Evolutionary conservation across 1,140 invertebrate species (phyloP), one percentile per base, ranked within the genome.

Genomic region (Manduca sexta): DNA sequence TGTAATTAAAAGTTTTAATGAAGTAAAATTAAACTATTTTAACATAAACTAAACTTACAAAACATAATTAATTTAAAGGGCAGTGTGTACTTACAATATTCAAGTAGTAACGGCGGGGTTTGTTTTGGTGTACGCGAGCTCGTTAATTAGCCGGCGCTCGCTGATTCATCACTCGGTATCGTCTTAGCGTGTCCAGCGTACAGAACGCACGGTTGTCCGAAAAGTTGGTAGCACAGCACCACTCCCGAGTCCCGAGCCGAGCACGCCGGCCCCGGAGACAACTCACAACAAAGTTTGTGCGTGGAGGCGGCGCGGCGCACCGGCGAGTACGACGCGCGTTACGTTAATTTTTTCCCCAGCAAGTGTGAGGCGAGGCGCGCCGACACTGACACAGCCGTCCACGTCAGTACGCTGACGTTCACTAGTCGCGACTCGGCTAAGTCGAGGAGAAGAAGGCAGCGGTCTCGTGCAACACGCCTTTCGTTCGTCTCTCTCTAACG

Each of bases 391-490:
- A 67, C 82, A 69, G 66, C 75, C 74, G 66, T 56, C 67, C 75
- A 69, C 79, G 79, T 69, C 81, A 80, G 76, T 69, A 53, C 62
- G 53, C 74, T 80, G 79, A 77, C 81, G 81, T 85, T 74, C 74
- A 85, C 81, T 81, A 80, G 64, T 60, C 73, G 73, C 75, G 69
- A 64, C 58, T 72, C 77, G 76, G 60, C 75, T 74, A 81, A 83
- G 81, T 80, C 74, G 81, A 78, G 69, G 77, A 75, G 79, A 78
- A 81, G 80, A 84, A 84, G 81, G 81, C 79, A 82, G 81, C 77
- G 78, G 75, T 81, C 78, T 82, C 65, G 58, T 56, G 64, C 73
- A 74, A 74, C 81, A 71, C 78, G 81, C 81, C 81, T 82, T 82
- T 75, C 77, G 69, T 77, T 72, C 69, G 72, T 84, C 81, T 82